A percentile compares a stretch with the other conserved stretches of the same genome.
Conservation (phyloP, 1,140 invertebrate genomes). For the Solenopsis invicta region DNA sequence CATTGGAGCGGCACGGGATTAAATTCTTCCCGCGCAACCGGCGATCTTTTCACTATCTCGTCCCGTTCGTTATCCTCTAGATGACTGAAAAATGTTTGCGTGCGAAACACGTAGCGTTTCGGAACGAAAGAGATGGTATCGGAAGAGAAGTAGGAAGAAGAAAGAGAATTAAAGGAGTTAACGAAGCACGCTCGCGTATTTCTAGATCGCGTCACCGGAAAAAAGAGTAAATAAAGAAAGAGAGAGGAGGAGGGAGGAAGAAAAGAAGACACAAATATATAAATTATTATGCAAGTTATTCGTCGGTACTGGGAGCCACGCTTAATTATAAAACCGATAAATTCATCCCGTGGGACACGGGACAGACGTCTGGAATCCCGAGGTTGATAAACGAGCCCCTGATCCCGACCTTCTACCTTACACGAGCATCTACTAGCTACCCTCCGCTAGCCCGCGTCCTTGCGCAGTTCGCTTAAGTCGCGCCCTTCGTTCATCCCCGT, state of each 20-base stretch:
- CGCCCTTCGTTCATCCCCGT: conserved; percentile 6
- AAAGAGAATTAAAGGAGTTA: conserved; percentile 47
- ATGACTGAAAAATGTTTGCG: conserved; percentile 57
- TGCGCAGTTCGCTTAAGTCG: conserved; percentile 46
- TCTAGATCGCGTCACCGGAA: conserved; percentile 18
- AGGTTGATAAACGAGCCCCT: conserved; percentile 82
- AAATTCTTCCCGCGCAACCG: conserved; percentile 38
- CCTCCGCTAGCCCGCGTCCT: conserved; percentile 20
- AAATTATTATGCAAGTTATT: conserved; percentile 78
- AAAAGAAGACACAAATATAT: conserved; percentile 62
- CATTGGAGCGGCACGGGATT: neutral
- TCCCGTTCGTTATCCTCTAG: conserved; percentile 25
- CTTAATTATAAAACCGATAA: conserved; percentile 86
- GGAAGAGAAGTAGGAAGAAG: neutral
- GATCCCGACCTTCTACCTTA: conserved; percentile 75
- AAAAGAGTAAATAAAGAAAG: conserved; percentile 20
- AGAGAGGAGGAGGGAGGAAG: neutral
- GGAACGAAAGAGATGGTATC: conserved; percentile 22
- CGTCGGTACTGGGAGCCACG: conserved; percentile 70
- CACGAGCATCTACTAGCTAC: conserved; percentile 4
- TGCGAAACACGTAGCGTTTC: conserved; percentile 40
- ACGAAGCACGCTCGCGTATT: conserved; percentile 40
- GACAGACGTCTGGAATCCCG: conserved; percentile 80
- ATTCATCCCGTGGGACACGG: conserved; percentile 80
- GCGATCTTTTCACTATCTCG: conserved; percentile 34